These are phyloP conservation scores for Athene noctua DNA, from an alignment of 2,113 vertebrate genomes.

Conservation along the genomic window DNA sequence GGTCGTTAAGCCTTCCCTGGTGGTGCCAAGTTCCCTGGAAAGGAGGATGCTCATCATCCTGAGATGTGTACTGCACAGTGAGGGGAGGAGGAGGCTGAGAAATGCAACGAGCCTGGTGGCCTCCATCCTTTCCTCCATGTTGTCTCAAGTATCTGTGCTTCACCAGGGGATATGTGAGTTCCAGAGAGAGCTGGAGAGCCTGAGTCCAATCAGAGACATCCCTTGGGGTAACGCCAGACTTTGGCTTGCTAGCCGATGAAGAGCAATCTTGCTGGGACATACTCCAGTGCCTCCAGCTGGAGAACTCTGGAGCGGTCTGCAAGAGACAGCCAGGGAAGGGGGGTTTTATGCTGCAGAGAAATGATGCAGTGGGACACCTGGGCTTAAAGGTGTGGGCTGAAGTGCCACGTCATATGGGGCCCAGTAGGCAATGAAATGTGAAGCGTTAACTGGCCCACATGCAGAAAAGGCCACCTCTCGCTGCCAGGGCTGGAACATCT, in stretches of 20 bases:
- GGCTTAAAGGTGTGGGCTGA: background rate
- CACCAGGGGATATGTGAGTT: background rate
- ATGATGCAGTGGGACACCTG: background rate
- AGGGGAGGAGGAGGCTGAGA: background rate
- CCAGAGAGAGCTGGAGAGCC: background rate
- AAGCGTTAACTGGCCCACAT: background rate
- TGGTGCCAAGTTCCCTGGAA: background rate
- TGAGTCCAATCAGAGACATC: background rate
- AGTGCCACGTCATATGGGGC: too few species aligned
- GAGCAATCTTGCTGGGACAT: background rate
- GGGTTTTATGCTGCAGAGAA: background rate
- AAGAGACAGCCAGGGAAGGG: background rate
- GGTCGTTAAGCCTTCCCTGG: fast-evolving
- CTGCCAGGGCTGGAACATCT: background rate
- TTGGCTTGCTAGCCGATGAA: background rate
- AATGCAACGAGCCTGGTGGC: background rate
- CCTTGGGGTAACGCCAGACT: background rate
- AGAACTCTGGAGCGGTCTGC: background rate
- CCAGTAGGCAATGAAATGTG: fast-evolving
- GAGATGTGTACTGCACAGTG: fast-evolving
- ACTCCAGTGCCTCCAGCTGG: background rate
- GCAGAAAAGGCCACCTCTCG: background rate
- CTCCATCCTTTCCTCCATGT: background rate
- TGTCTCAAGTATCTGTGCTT: background rate
- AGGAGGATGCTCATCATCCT: background rate